Evolutionary conservation across 2,797 vertebrate species (phyloP).

Genomic region (Knipowitschia caucasica): DNA sequence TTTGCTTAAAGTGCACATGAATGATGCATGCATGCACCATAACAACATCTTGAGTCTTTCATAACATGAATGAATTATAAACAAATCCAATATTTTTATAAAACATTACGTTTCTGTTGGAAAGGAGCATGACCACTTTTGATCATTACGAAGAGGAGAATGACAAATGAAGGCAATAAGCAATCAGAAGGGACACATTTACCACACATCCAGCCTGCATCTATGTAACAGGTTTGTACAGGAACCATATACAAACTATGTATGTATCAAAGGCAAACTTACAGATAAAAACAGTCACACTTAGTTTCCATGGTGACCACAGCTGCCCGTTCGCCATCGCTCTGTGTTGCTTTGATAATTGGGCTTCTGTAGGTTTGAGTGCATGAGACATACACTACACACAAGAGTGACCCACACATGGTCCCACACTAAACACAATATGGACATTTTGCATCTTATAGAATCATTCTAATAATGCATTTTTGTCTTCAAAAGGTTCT

Average conservation of each 20-base stretch:
- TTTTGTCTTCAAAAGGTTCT: no score
- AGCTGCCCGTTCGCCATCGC: slow-evolving; percentile 43
- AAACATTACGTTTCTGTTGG: slow-evolving; percentile 13
- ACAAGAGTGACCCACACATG: slow-evolving; percentile 17
- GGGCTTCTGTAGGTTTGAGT: slow-evolving; percentile 42
- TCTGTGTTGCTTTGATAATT: slow-evolving; percentile 50
- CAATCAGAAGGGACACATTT: background rate
- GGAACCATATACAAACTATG: slow-evolving; percentile 25
- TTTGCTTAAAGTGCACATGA: slow-evolving; percentile 36
- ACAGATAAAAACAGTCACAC: slow-evolving; percentile 41
- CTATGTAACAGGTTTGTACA: no score
- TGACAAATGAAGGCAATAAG: background rate
- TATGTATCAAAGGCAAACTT: slow-evolving; percentile 52
- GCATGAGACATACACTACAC: slow-evolving; percentile 38
- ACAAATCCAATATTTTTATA: slow-evolving; percentile 17
- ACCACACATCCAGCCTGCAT: slow-evolving; percentile 41
- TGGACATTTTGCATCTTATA: slow-evolving; percentile 24
- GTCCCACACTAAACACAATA: slow-evolving; percentile 17
- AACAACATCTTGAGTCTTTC: slow-evolving; percentile 28
- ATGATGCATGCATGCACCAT: slow-evolving; percentile 39
- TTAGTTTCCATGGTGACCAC: slow-evolving; percentile 72
- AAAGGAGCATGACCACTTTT: background rate
- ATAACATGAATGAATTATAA: slow-evolving; percentile 16
- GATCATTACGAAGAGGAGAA: background rate
- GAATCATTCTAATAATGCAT: no score